phyloP scores from a whole-genome alignment of 2,888 invertebrate genomes.

The Atrina japonica region DNA sequence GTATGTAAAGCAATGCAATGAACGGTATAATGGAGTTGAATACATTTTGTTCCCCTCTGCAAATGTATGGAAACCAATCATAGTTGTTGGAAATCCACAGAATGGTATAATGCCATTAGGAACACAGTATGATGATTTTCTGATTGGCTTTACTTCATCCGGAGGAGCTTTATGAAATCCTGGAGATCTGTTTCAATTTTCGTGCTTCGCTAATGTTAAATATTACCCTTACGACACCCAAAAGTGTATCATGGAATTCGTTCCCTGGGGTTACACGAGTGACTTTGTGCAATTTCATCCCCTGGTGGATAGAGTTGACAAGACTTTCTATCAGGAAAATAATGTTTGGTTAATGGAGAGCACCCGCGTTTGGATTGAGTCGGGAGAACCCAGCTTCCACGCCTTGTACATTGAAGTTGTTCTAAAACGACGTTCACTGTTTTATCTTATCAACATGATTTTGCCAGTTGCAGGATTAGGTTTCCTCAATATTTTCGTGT shows the following conservation, averaged over 20 bases:
- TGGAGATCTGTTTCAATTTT: neutral
- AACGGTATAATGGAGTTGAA: neutral
- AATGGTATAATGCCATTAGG: constrained; percentile 1
- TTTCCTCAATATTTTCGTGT: no score
- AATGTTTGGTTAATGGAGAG: no score
- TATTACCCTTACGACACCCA: constrained; percentile 7
- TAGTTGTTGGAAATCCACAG: neutral
- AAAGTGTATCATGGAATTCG: neutral
- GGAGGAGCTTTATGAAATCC: constrained; percentile 1
- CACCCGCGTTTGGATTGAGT: no score
- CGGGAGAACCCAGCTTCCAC: no score
- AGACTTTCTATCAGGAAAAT: no score
- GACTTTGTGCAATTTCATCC: no score
- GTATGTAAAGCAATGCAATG: no score
- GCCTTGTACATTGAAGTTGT: no score
- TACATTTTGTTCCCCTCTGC: neutral
- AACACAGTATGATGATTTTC: neutral
- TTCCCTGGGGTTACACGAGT: neutral
- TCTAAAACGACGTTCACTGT: no score
- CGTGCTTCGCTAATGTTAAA: neutral
- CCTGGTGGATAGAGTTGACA: no score
- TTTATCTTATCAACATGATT: no score
- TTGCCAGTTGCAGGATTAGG: no score
- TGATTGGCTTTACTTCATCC: neutral
- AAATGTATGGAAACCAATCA: constrained; percentile 9